phyloP scores from a whole-genome alignment of 2,113 vertebrate genomes.

The Xiphophorus couchianus region DNA sequence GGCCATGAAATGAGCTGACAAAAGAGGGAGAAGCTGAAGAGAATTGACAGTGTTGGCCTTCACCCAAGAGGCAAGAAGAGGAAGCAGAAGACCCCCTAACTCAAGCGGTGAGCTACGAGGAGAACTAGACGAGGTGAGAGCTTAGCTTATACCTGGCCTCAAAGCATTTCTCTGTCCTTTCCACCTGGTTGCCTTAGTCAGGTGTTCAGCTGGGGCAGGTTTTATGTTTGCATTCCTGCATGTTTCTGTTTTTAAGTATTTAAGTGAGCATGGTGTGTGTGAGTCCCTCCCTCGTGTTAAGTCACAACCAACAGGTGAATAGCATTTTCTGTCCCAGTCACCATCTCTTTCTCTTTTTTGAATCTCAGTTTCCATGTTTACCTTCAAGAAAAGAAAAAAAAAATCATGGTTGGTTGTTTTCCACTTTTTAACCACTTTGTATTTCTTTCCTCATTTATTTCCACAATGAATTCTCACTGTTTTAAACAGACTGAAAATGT shows the following conservation, averaged over 20 bases:
- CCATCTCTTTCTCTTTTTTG: slow-evolving; percentile 28
- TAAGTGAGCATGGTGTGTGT: slow-evolving; percentile 10
- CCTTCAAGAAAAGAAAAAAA: neutral
- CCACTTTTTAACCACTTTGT: neutral
- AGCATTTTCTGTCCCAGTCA: slow-evolving; percentile 41
- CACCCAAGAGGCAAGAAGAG: slow-evolving; percentile 7
- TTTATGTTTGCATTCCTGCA: slow-evolving; percentile 47
- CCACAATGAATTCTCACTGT: neutral
- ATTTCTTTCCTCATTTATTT: neutral
- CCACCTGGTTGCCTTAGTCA: slow-evolving; percentile 48
- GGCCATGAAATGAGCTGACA: slow-evolving; percentile 36
- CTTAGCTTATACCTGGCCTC: slow-evolving; percentile 14
- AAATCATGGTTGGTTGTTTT: neutral
- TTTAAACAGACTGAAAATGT: neutral
- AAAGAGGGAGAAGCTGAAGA: slow-evolving; percentile 21
- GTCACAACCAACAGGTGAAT: slow-evolving; percentile 52
- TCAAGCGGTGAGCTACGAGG: slow-evolving; percentile 15
- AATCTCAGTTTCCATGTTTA: slow-evolving; percentile 25
- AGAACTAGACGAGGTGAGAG: slow-evolving; percentile 51
- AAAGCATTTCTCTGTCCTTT: slow-evolving; percentile 38
- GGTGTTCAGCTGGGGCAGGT: slow-evolving; percentile 36
- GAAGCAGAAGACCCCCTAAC: slow-evolving; percentile 12
- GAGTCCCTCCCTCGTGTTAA: slow-evolving; percentile 32
- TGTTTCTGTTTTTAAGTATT: slow-evolving; percentile 25
- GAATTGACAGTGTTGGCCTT: slow-evolving; percentile 20